These are phyloP conservation scores for Ceratosolen solmsi DNA, from an alignment of 1,140 invertebrate genomes.

Conservation along the genomic window DNA sequence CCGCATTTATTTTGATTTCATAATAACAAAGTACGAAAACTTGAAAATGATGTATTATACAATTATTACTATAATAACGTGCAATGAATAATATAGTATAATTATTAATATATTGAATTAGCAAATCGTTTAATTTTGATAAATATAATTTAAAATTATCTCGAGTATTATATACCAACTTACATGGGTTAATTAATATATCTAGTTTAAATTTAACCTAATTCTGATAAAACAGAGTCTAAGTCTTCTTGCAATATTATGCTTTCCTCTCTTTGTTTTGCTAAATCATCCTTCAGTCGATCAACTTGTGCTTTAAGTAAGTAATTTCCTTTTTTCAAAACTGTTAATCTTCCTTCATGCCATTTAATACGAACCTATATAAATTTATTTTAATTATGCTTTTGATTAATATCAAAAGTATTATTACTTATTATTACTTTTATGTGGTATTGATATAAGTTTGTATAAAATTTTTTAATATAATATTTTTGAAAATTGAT, in stretches of 20 bases:
- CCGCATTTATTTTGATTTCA: too few species aligned
- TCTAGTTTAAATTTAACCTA: slow-evolving; percentile 72
- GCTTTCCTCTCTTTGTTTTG: slow-evolving; percentile 86
- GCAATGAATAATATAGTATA: too few species aligned
- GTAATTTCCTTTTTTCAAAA: slow-evolving; percentile 89
- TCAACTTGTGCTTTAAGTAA: slow-evolving; percentile 89
- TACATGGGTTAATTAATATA: neutral
- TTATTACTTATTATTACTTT: too few species aligned
- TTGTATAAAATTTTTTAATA: too few species aligned
- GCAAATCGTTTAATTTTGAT: neutral
- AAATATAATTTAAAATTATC: slow-evolving; percentile 18
- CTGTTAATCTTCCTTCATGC: slow-evolving; percentile 83
- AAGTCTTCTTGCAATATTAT: slow-evolving; percentile 84
- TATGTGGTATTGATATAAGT: too few species aligned
- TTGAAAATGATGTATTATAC: too few species aligned
- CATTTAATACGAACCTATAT: slow-evolving; percentile 78
- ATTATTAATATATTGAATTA: too few species aligned
- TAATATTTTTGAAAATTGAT: too few species aligned
- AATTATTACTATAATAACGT: too few species aligned
- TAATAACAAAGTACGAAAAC: too few species aligned
- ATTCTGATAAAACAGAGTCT: slow-evolving; percentile 84
- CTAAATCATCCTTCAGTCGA: slow-evolving; percentile 86
- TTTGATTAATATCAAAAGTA: neutral
- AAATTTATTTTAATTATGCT: neutral
- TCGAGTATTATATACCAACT: neutral